phyloP scores from a whole-genome alignment of 2,113 vertebrate genomes.

The Nanorana parkeri region DNA sequence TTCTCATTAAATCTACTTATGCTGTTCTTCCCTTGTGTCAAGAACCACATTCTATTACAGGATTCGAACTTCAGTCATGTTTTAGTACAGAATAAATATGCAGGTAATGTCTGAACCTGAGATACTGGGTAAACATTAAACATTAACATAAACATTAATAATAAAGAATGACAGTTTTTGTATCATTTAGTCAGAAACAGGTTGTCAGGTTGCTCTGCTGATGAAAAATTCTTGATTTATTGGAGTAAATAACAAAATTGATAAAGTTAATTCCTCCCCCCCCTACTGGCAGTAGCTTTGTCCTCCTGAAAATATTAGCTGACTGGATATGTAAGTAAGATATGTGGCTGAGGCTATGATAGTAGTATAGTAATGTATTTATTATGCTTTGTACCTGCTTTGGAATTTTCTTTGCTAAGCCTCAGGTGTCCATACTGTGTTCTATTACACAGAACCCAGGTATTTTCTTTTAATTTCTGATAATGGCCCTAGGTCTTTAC shows the following conservation, averaged over 20 bases:
- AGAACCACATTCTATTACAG: no score
- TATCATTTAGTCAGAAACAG: not conserved
- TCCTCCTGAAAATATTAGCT: not conserved
- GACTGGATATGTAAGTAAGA: not conserved
- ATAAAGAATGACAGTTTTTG: not conserved
- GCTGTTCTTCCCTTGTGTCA: no score
- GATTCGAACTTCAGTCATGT: no score
- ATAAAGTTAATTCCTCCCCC: not conserved
- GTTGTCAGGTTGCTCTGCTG: not conserved
- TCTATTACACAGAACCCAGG: no score
- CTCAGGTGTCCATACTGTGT: not conserved
- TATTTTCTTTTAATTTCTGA: no score
- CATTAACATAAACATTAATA: not conserved
- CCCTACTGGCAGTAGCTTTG: not conserved
- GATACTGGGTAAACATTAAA: no score
- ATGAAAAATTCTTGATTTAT: not conserved
- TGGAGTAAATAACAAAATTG: conserved; percentile 2
- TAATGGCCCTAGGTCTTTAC: no score
- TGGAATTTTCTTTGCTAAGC: not conserved
- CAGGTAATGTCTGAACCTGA: no score
- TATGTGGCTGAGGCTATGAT: not conserved
- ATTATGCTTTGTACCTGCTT: not conserved
- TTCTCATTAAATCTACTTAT: no score
- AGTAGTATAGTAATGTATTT: not conserved
- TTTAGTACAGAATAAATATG: no score